phyloP scores from a whole-genome alignment of 2,888 invertebrate species.

The Conomelus anceps region DNA sequence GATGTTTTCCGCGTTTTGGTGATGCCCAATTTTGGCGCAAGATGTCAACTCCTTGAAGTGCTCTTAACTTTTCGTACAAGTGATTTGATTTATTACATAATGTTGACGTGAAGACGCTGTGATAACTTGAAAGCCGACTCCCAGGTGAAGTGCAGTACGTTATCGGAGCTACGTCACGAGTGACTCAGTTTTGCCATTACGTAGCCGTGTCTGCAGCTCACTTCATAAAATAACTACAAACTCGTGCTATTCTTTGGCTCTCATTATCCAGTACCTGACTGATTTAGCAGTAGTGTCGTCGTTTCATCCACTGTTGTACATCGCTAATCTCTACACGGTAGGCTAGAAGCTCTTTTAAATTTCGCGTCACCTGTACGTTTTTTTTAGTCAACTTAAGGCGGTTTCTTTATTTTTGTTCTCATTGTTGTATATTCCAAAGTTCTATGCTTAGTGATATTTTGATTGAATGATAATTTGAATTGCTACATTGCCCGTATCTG shows the following conservation, averaged over 20 bases:
- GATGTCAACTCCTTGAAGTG: background rate
- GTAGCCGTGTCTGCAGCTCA: background rate
- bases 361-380: background rate
- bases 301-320: background rate
- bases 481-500: no score
- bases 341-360: background rate
- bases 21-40: background rate
- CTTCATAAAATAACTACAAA: background rate
- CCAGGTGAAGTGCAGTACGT: background rate
- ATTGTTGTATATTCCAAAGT: no score
- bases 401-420: background rate
- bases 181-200: background rate
- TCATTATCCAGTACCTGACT: background rate
- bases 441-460: no score
- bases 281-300: background rate
- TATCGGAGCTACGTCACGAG: background rate
- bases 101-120: background rate
- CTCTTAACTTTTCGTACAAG: background rate
- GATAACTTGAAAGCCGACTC: no score
- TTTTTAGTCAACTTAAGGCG: background rate
- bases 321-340: background rate
- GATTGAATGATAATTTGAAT: no score
- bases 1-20: background rate
- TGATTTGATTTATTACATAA: background rate
- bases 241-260: background rate